Evolutionary conservation across 1,140 invertebrate genomes (phyloP).

Genomic region (Orius laevigatus): DNA sequence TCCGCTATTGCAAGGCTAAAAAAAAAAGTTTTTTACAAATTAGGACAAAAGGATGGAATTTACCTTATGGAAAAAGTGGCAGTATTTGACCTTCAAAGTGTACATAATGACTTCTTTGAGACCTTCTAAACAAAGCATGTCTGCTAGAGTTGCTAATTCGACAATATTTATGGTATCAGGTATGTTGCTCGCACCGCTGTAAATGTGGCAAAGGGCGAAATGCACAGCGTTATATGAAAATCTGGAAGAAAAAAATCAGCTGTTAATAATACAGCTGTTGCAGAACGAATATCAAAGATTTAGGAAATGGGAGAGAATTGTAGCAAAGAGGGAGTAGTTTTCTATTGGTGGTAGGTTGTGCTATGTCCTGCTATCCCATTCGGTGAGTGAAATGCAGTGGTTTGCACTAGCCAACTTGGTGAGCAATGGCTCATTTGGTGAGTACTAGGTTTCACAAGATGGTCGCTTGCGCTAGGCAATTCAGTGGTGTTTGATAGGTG

Average conservation of each 20-base stretch:
- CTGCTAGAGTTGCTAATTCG: slow-evolving; percentile 68
- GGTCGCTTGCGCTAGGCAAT: too few relatives aligned
- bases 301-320: neutral
- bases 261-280: too few relatives aligned
- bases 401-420: too few relatives aligned
- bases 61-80: slow-evolving; percentile 78
- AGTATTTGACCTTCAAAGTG: slow-evolving; percentile 73
- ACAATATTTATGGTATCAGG: slow-evolving; percentile 69
- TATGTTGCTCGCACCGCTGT: slow-evolving; percentile 71
- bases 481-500: too few relatives aligned
- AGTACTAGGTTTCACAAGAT: too few relatives aligned
- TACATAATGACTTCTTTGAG: slow-evolving; percentile 78
- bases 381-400: too few relatives aligned
- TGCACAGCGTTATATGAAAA: slow-evolving; percentile 69
- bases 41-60: slow-evolving; percentile 17
- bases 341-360: too few relatives aligned
- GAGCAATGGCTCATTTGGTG: too few relatives aligned
- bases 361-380: too few relatives aligned
- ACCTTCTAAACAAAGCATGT: slow-evolving; percentile 74
- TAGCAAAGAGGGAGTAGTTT: too few relatives aligned
- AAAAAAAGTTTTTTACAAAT: slow-evolving; percentile 18
- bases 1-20: slow-evolving; percentile 48
- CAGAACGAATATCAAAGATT: too few relatives aligned
- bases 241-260: slow-evolving; percentile 29
- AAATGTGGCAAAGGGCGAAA: slow-evolving; percentile 81